Base-by-base conservation (phyloP, 53 echinoderm and acorn worm genomes). In the Crossaster papposus region DNA sequence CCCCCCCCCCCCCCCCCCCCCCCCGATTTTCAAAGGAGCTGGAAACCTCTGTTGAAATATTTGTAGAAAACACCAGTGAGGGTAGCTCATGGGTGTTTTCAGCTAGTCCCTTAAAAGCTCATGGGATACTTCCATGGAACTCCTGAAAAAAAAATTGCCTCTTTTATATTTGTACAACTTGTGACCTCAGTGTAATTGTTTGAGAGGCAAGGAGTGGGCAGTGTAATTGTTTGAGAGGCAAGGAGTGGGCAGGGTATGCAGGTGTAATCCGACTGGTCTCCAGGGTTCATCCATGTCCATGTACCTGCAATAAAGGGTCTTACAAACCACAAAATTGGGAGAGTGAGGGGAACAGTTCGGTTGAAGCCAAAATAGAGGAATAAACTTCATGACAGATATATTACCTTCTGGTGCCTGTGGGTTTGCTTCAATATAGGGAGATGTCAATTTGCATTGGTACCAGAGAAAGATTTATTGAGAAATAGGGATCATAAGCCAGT, bases 171-270 rank as follows among this genome's bases (percentile, higher is more conserved):
- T 64, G 79, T 88, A 54, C 78, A 65, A 44, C 79, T 36, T 35
- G 88, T 77, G 88, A 88, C 88, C 77, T 88, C 37, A 2, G 36
- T 37, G 38, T 78, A 79, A 88, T 77, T 88, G 78, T 77, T 63
- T 58, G 79, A 64, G 20, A 37, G 44, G 44, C 22, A 79, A 78
- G 33, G 88, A 77, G 77, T 77, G 79, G 88, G 88, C 78, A 50
- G 83, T 17, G 38, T 78, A 79, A 88, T 77, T 88, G 78, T 77
- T 63, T 58, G 79, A 64, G 20, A 37, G 44, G 44, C 22, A 79
- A 78, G 33, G 88, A 77, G 77, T 77, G 79, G 88, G 88, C 78
- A 50, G 83, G 38, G 70, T 44, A 44, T 9, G n/a, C 44, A 9
- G 44, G 44, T 44, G 70, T 65, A 33, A 1, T 38, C 38, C 14